Evolutionary conservation across 2,797 vertebrate species (phyloP).

Genomic region (Masticophis lateralis): DNA sequence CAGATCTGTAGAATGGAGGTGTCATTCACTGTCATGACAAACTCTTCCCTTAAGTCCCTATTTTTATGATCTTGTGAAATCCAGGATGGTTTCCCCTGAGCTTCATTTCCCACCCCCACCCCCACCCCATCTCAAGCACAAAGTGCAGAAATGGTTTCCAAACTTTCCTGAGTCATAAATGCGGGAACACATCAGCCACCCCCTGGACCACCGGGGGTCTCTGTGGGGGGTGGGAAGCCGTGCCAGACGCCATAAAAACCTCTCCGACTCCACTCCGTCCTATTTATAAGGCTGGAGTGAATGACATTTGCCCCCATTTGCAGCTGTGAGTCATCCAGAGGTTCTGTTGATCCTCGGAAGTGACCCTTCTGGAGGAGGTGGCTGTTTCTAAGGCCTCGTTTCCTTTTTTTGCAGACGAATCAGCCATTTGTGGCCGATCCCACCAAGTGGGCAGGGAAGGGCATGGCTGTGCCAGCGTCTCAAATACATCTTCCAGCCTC

Average conservation of each 20-base stretch:
- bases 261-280: neutral
- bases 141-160: neutral
- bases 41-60: too few relatives aligned
- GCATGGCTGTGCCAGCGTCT: neutral
- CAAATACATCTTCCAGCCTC: neutral
- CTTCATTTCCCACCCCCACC: accelerated
- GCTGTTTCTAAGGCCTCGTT: neutral
- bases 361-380: neutral
- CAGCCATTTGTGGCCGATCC: neutral
- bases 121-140: too few relatives aligned
- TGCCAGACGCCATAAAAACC: neutral
- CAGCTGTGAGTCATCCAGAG: neutral
- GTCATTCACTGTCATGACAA: too few relatives aligned
- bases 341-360: neutral
- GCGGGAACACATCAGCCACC: neutral
- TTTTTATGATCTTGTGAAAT: too few relatives aligned
- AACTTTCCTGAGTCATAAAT: neutral
- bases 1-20: too few relatives aligned
- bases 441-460: neutral
- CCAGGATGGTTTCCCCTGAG: too few relatives aligned
- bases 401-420: neutral
- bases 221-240: neutral
- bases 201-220: neutral
- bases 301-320: neutral
- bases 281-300: neutral